Conservation (phyloP, 2,797 vertebrate genomes). For the Sibirionetta formosa region DNA sequence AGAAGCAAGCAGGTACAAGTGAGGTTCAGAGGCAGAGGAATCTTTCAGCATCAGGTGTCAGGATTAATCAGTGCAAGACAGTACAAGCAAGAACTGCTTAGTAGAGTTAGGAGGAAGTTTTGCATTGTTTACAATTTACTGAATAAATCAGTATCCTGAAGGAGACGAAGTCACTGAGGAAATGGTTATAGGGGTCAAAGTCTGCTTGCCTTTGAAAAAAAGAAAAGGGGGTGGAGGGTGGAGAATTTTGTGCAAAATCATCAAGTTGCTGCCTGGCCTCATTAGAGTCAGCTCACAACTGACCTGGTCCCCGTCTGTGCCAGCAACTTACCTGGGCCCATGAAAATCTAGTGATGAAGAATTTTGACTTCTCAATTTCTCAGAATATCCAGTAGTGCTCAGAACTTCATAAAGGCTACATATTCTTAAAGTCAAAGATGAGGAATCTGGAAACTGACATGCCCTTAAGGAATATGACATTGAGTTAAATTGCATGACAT, state of each 20-base stretch:
- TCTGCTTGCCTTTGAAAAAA: background rate
- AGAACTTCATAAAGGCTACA: background rate
- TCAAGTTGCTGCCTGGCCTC: background rate
- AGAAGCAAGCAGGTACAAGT: background rate
- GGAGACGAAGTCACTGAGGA: background rate
- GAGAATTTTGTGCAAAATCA: background rate
- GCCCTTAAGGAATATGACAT: background rate
- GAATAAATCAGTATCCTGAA: background rate
- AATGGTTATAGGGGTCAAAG: background rate
- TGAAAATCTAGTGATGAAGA: background rate
- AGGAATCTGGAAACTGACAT: background rate
- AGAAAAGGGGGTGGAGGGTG: fast-evolving
- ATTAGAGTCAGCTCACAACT: too few relatives aligned
- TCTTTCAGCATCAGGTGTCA: background rate
- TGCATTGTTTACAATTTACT: background rate
- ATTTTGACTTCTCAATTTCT: background rate
- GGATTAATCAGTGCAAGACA: background rate
- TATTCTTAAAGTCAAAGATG: background rate
- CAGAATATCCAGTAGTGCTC: background rate
- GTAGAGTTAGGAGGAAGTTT: background rate
- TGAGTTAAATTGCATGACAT: background rate
- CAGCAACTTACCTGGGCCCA: background rate
- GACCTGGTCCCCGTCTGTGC: too few relatives aligned
- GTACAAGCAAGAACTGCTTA: background rate
- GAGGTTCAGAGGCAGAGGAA: background rate